Evolutionary conservation across 53 echinoderm and acorn worm species (phyloP), one percentile per base, ranked within the genome.

Genomic region (Paracentrotus lividus): DNA sequence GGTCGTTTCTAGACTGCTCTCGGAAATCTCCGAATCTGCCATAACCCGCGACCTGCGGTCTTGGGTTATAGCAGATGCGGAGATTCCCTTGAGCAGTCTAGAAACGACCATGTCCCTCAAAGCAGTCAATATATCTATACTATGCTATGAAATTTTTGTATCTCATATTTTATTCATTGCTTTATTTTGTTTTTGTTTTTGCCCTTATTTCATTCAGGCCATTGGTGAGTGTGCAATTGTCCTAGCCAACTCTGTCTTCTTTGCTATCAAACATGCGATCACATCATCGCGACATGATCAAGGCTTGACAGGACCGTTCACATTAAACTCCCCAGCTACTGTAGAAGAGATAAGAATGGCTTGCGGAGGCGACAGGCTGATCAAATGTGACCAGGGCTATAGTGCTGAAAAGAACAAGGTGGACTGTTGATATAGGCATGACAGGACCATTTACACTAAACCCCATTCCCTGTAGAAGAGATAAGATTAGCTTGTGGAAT

Each of bases 241-340:
- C 18, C 34, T 94, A n/a, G 94, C 88, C 21, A 88, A n/a, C 29
- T 88, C 94, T 6, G 89, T 89, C 1, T 52, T 89, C 88, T 94
- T 94, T 94, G 94, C 94, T 12, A 94, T 94, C 52, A 94, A 94
- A 77, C 67, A 94, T 53, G 94, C 94, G n/a, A 68, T 88, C 54
- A 51, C 49, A 14, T 72, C 94, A 18, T 88, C 89, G 13, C 76
- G 94, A 18, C 24, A 88, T 18, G 94, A 94, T 54, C 34, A 24
- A 9, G 94, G 94, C 20, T 24, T 94, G 33, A 31, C 9, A 15
- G 94, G 94, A 12, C 43, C 60, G 56, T 94, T 94, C 72, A 45
- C 56, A n/a, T 76, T 94, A 38, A 88, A 94, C 43, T 60, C 59
- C 21, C 94, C 94, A 72, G 94, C 94, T n/a, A 75, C 72, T 68